Percentiles rank a stretch among this genome's conserved stretches.
Conservation (phyloP, 2,113 vertebrate genomes). For the Crotalus viridis region DNA sequence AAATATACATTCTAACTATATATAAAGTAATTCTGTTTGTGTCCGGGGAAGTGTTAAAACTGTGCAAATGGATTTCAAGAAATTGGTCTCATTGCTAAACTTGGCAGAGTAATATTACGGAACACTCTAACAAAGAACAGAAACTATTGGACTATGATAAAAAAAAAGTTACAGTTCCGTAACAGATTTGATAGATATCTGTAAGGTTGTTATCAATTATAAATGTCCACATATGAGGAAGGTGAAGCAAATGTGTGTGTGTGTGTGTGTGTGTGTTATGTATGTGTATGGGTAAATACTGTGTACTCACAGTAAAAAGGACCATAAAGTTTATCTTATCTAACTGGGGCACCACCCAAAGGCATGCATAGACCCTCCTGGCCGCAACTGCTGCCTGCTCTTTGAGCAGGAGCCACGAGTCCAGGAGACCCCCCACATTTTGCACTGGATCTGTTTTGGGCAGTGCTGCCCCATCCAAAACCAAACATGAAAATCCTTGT, state of each 20-base stretch:
- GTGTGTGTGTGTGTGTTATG: no score
- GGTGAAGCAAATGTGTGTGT: background rate
- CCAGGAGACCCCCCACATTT: background rate
- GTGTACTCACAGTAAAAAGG: no score
- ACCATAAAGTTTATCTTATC: no score
- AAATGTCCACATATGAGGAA: background rate
- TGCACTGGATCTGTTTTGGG: background rate
- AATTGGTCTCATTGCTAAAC: conserved; percentile 47
- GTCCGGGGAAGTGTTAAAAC: conserved; percentile 49
- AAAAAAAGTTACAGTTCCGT: background rate
- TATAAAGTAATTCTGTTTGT: conserved; percentile 21
- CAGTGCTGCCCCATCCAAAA: background rate
- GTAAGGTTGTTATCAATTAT: background rate
- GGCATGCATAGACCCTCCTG: background rate
- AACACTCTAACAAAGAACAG: background rate
- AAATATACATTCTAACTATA: conserved; percentile 28
- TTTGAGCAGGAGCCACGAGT: background rate
- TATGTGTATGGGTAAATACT: no score
- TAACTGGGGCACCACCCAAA: background rate
- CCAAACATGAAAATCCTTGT: background rate
- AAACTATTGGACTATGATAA: background rate
- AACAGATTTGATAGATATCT: background rate
- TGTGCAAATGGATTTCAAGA: conserved; percentile 38
- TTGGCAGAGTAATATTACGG: conserved; percentile 24
- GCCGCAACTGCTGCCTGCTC: background rate